These are phyloP conservation scores for Neotragus moschatus DNA, from an alignment of 2,113 vertebrate genomes.

Conservation along the genomic window DNA sequence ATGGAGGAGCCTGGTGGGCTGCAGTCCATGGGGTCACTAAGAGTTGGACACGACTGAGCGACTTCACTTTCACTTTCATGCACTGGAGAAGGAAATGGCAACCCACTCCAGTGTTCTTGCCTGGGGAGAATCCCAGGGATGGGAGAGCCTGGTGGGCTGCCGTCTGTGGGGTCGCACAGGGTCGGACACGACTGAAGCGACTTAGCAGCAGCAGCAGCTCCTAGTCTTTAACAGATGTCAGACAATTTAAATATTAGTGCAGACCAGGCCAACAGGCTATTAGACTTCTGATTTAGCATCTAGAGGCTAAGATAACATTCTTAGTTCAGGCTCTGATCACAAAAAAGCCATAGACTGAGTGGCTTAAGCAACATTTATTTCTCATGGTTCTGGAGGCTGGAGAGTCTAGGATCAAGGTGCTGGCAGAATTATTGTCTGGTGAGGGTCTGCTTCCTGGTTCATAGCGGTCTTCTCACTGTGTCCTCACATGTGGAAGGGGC, in stretches of 20 bases:
- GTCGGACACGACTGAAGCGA: neutral
- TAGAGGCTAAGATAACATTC: neutral
- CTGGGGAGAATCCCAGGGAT: neutral
- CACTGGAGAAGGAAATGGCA: neutral
- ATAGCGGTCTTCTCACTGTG: neutral
- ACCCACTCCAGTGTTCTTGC: neutral
- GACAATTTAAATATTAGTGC: neutral
- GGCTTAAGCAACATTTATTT: neutral
- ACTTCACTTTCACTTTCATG: neutral
- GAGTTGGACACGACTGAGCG: neutral
- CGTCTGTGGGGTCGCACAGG: fast-evolving
- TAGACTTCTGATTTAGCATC: neutral
- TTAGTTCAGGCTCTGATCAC: neutral
- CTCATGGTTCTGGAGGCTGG: neutral
- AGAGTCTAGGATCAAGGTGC: neutral
- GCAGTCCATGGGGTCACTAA: neutral
- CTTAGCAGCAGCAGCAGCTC: neutral
- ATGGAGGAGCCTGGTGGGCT: neutral
- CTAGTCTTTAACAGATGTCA: neutral
- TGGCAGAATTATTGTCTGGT: neutral
- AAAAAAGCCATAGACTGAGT: neutral
- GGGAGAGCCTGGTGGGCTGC: neutral
- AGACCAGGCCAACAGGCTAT: neutral
- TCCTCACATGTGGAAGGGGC: neutral
- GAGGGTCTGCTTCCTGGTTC: neutral